Evolutionary conservation across 2,113 vertebrate species (phyloP).

Genomic region (Rhinoderma darwinii): DNA sequence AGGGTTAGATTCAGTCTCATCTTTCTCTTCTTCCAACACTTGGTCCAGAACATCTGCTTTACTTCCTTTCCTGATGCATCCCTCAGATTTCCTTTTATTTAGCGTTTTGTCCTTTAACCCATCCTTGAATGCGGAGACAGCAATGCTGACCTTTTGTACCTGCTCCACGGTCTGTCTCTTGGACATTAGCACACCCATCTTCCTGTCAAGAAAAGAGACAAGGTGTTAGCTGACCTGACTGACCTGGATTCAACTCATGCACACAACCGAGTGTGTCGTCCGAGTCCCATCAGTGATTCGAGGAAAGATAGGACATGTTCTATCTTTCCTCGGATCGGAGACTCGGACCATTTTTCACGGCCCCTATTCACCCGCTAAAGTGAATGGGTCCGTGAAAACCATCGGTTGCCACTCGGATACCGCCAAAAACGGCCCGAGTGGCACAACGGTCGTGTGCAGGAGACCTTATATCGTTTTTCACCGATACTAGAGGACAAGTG

Average conservation of each 20-base stretch:
- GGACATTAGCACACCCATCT: conserved; percentile 98
- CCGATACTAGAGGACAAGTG: neutral
- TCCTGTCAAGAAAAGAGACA: conserved; percentile 64
- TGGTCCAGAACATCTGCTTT: conserved; percentile 74
- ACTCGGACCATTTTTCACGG: too few relatives aligned
- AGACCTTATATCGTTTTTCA: too few relatives aligned
- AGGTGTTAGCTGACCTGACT: too few relatives aligned
- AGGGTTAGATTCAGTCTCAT: conserved; percentile 63
- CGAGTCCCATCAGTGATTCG: too few relatives aligned
- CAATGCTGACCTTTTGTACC: conserved; percentile 93
- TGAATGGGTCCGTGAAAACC: too few relatives aligned
- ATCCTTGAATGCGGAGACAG: conserved; percentile 92
- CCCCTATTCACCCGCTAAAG: too few relatives aligned
- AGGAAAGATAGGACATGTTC: neutral
- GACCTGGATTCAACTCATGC: neutral
- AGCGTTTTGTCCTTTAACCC: conserved; percentile 82
- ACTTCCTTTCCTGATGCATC: conserved; percentile 59
- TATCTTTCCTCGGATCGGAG: too few relatives aligned
- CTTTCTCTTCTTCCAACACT: conserved; percentile 72
- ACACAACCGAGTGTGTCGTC: too few relatives aligned
- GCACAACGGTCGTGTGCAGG: too few relatives aligned
- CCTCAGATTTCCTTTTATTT: conserved; percentile 68
- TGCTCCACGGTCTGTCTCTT: conserved; percentile 96
- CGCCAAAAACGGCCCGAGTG: too few relatives aligned
- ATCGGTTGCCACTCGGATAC: too few relatives aligned